phyloP scores from a whole-genome alignment of 2,113 vertebrate species.

The Procavia capensis region DNA sequence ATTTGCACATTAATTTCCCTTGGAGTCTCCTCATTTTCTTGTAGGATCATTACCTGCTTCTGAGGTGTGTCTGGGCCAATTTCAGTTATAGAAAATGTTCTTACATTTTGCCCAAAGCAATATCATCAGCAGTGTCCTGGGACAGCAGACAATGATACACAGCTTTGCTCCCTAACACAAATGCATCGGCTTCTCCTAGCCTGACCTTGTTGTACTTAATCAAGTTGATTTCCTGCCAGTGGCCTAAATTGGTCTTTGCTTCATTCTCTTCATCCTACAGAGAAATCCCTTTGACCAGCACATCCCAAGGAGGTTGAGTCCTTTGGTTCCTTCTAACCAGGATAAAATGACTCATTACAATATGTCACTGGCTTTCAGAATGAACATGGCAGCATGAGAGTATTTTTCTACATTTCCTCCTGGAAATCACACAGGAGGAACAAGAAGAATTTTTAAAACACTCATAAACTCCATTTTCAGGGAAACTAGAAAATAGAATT shows the following conservation, averaged over 20 bases:
- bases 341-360: constrained; percentile 23
- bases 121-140: neutral
- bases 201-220: neutral
- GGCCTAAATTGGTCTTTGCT: neutral
- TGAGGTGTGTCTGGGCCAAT: neutral
- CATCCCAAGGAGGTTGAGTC: neutral
- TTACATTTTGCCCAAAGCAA: neutral
- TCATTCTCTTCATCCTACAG: neutral
- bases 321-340: constrained; percentile 3
- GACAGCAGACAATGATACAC: neutral
- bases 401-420: neutral
- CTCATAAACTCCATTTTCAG: neutral
- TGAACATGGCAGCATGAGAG: neutral
- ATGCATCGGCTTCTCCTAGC: neutral
- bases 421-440: neutral
- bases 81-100: neutral
- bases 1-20: neutral
- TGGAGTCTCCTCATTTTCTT: neutral
- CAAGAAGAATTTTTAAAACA: neutral
- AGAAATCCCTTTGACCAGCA: neutral
- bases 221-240: neutral
- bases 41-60: neutral
- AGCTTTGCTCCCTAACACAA: neutral
- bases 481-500: neutral
- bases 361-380: neutral